Percentiles rank a stretch among this genome's conserved stretches.
These are phyloP conservation scores for Lasioglossum calceatum DNA, from an alignment of 2,888 invertebrate species.

Conservation along the genomic window DNA sequence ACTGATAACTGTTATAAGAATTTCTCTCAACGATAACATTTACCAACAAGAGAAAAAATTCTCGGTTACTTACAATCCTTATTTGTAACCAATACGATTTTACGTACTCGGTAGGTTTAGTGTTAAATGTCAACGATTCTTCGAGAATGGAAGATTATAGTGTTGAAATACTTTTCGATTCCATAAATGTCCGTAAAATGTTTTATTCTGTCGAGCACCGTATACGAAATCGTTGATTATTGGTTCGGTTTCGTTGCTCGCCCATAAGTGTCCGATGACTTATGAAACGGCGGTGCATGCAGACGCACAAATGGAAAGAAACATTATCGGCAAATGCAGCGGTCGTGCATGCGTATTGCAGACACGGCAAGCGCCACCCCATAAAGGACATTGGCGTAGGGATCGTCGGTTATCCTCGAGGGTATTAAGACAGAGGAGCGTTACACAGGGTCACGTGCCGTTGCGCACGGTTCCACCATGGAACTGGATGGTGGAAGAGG, in stretches of 20 bases:
- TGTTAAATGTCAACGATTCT: too few species aligned
- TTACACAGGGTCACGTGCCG: conserved; percentile 62
- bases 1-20: too few species aligned
- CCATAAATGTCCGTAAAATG: not conserved
- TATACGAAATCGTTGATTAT: not conserved
- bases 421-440: conserved; percentile 67
- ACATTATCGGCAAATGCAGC: conserved; percentile 37
- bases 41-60: too few species aligned
- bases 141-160: too few species aligned
- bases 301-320: not conserved
- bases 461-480: conserved; percentile 53
- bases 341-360: conserved; percentile 51
- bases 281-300: not conserved
- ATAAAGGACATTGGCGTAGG: conserved; percentile 57
- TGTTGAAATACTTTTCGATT: too few species aligned
- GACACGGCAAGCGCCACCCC: conserved; percentile 47
- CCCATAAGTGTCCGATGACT: not conserved
- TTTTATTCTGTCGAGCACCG: not conserved
- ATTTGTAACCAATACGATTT: too few species aligned
- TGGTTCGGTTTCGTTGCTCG: not conserved
- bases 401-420: conserved; percentile 56
- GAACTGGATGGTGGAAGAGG: conserved; percentile 50
- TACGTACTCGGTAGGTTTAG: too few species aligned
- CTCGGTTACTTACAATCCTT: too few species aligned
- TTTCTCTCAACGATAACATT: too few species aligned